Evolutionary conservation across 2,113 vertebrate genomes (phyloP).

Genomic region (Hydropotes inermis): DNA sequence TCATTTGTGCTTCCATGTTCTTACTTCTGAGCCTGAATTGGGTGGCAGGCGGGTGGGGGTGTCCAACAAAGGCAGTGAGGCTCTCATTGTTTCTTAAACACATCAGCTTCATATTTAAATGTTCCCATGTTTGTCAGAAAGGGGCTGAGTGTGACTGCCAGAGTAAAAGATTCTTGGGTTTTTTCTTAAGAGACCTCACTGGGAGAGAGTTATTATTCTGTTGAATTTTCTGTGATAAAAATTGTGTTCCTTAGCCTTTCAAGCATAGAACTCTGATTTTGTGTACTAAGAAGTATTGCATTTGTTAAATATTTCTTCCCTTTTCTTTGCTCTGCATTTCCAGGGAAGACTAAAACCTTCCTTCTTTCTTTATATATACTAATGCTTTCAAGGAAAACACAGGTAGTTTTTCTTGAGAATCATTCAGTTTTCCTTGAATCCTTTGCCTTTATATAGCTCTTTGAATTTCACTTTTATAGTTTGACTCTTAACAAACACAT

Average conservation of each 20-base stretch:
- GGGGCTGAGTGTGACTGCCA: not conserved
- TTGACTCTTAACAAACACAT: not conserved
- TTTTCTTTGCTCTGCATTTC: not conserved
- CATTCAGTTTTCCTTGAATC: not conserved
- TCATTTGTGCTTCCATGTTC: not conserved
- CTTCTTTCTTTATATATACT: not conserved
- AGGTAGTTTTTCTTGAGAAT: not conserved
- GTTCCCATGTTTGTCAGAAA: not conserved
- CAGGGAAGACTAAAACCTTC: not conserved
- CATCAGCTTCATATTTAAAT: not conserved
- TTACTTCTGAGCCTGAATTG: not conserved
- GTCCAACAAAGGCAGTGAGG: not conserved
- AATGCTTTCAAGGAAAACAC: not conserved
- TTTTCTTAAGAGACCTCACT: not conserved
- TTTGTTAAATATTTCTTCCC: not conserved
- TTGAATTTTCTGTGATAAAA: not conserved
- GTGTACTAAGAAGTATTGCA: not conserved
- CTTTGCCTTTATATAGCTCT: not conserved
- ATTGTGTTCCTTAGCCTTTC: not conserved
- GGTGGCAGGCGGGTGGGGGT: rapidly evolving
- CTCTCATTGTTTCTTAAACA: not conserved
- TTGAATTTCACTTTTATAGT: not conserved
- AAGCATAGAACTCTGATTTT: not conserved
- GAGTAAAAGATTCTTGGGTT: not conserved
- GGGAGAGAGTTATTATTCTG: not conserved